Evolutionary conservation across 2,888 invertebrate species (phyloP).

Genomic region (Beris chalybata): DNA sequence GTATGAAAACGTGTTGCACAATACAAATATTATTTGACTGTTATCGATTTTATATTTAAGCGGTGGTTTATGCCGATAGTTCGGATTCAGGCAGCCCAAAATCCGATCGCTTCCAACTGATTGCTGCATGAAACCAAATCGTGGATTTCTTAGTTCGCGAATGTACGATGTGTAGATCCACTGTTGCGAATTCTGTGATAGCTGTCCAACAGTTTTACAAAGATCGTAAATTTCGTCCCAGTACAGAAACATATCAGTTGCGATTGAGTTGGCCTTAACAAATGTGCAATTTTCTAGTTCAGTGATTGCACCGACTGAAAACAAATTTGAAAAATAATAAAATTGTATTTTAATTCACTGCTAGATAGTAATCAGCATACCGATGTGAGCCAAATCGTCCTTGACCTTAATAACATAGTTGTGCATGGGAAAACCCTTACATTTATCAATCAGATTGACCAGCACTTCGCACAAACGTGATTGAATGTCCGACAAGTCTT

Average conservation of each 20-base stretch:
- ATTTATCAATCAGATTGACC: constrained; percentile 44
- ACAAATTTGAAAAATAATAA: background rate
- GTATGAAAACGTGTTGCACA: constrained; percentile 42
- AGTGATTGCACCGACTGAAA: constrained; percentile 45
- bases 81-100: constrained; percentile 46
- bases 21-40: constrained; percentile 45
- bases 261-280: constrained; percentile 42
- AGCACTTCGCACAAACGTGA: constrained; percentile 47
- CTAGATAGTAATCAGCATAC: constrained; percentile 38
- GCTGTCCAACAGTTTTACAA: constrained; percentile 40
- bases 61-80: constrained; percentile 45
- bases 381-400: constrained; percentile 44
- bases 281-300: constrained; percentile 40
- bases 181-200: constrained; percentile 33
- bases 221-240: constrained; percentile 45
- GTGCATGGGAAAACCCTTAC: constrained; percentile 45
- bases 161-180: background rate
- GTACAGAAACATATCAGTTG: constrained; percentile 42
- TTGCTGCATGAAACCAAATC: no score
- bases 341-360: background rate
- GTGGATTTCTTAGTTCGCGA: background rate
- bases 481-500: constrained; percentile 46
- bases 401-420: constrained; percentile 46
- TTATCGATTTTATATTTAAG: constrained; percentile 45
- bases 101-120: constrained; percentile 36